phyloP scores from a whole-genome alignment of 2,113 vertebrate genomes.

The Heterotis niloticus region DNA sequence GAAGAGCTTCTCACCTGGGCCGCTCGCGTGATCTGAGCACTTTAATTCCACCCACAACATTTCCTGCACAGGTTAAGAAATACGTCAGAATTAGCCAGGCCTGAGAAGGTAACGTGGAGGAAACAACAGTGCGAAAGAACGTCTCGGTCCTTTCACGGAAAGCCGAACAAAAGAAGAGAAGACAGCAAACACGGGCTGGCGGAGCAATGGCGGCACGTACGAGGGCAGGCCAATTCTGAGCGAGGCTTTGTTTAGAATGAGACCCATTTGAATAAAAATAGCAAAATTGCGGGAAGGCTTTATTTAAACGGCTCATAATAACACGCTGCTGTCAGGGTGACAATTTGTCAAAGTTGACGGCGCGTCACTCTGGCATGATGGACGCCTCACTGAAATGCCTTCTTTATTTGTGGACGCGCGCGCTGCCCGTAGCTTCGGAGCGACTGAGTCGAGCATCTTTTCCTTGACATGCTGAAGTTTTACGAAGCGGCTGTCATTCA shows the following conservation, averaged over 20 bases:
- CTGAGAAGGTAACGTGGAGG: background rate
- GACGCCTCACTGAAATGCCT: slow-evolving; percentile 1
- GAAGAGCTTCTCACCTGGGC: background rate
- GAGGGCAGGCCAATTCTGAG: background rate
- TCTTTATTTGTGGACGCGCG: background rate
- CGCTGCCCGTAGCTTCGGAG: background rate
- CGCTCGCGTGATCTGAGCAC: background rate
- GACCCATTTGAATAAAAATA: slow-evolving; percentile 20
- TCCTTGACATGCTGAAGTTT: background rate
- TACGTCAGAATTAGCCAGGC: no score
- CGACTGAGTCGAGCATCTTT: background rate
- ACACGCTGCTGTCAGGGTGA: slow-evolving; percentile 10
- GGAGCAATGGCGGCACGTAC: background rate
- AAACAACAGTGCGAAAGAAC: background rate
- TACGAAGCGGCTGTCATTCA: background rate
- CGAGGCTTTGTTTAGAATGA: slow-evolving; percentile 16
- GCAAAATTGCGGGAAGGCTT: background rate
- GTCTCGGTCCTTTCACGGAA: background rate
- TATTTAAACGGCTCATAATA: slow-evolving; percentile 6
- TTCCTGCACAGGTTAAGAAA: background rate
- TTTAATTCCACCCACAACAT: background rate
- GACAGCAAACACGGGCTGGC: background rate
- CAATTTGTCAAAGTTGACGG: slow-evolving; percentile 20
- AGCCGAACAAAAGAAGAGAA: background rate
- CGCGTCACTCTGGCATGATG: slow-evolving; percentile 2